These are phyloP conservation scores for Nipponia nippon DNA, from an alignment of 2,113 vertebrate species.

Conservation along the genomic window DNA sequence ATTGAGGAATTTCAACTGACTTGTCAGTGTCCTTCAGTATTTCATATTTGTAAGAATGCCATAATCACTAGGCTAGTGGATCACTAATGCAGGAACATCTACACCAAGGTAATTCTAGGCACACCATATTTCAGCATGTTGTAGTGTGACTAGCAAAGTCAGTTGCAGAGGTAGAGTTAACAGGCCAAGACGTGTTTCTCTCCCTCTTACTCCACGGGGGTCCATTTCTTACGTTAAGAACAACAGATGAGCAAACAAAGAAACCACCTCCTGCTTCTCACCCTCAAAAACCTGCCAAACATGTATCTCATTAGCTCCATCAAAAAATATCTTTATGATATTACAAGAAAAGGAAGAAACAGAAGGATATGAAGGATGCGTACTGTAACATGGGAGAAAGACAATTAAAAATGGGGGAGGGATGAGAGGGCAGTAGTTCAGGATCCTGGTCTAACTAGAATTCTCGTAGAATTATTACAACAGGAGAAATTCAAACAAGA, in stretches of 20 bases:
- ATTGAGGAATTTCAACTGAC: not conserved
- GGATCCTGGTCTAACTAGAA: not conserved
- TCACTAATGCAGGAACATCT: not conserved
- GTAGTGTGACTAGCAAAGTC: not conserved
- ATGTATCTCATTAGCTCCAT: not conserved
- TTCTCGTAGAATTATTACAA: not conserved
- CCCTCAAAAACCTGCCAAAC: not conserved
- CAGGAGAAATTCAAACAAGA: not conserved
- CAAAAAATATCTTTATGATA: not conserved
- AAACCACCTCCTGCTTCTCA: not conserved
- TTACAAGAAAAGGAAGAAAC: not conserved
- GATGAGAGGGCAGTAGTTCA: not conserved
- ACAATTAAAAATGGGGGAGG: not conserved
- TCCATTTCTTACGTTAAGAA: not conserved
- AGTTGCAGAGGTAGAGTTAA: not conserved
- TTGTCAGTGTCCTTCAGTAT: not conserved
- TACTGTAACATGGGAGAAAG: not conserved
- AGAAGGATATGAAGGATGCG: not conserved
- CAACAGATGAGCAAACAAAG: not conserved
- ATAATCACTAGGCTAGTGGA: not conserved
- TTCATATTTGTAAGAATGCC: not conserved
- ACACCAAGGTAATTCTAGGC: not conserved
- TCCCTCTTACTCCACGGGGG: not conserved
- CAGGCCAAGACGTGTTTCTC: not conserved
- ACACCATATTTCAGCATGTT: not conserved